Evolutionary conservation across 2,888 invertebrate genomes (phyloP), one percentile per base, ranked within the genome.

Genomic region (Geotrupes spiniger): DNA sequence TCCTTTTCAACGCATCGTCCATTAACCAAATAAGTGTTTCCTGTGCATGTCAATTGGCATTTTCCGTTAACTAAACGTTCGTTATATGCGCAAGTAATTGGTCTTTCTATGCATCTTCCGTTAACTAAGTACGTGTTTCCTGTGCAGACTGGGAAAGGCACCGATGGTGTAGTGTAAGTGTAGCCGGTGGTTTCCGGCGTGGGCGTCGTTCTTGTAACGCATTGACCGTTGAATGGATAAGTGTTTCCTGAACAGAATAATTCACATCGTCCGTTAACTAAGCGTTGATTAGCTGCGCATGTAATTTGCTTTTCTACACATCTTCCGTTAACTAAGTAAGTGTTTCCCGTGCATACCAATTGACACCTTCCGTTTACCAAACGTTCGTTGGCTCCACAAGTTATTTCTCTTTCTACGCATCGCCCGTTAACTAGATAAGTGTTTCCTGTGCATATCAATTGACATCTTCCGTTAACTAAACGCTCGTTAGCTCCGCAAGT

Each of bases 21-120:
- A 17, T 37, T 37, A 6, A 16, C 38, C 9, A 33, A 12, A 21
- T 33, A 11, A 12, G 41, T 47, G n/a, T 29, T 29, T 16, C 41
- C 41, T 8, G 47, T 11, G 25, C 47, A 47, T 9, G n/a, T 12
- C 16, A 38, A 27, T 10, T n/a, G 3, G 9, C 46, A 46, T 31
- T 26, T 26, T 16, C 46, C 46, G 9, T 40, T 29, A 10, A 40
- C 17, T 8, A 28, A 29, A 11, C 11, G 4, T n/a, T 14, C 10
- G 14, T 36, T 36, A 11, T 14, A n/a, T 4, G 36, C 11, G 5
- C 29, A 29, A 11, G 11, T 29, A 11, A 29, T 11, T 11, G 4
- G 5, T 17, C 14, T 36, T n/a, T 15, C 21, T 15, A 33, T 17
- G 12, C 44, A 44, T 12, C 37, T 44, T 14, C 37, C 37, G 14